Conservation (phyloP, 92 coral and sea anemone species). For the Ricordea florida region DNA sequence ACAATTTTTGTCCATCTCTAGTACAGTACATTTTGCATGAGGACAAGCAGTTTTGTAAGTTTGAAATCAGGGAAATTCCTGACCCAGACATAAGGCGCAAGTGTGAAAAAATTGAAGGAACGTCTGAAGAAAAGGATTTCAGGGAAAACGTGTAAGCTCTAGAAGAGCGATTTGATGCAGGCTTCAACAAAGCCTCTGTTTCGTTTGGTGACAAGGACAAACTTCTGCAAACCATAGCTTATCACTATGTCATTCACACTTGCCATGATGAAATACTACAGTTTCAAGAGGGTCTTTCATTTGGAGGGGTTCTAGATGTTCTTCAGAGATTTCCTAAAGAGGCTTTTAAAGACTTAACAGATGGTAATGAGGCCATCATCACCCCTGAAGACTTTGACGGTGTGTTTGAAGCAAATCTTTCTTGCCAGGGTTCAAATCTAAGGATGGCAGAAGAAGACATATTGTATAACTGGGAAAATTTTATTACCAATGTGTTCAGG, state of each 20-base stretch:
- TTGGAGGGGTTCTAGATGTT: conserved; percentile 29
- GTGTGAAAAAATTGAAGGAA: background rate
- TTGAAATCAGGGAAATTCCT: conserved; percentile 13
- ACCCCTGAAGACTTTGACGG: conserved; percentile 19
- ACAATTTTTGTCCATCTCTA: conserved; percentile 19
- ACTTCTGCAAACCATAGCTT: conserved; percentile 18
- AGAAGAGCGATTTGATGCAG: conserved; percentile 30
- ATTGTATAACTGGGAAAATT: conserved; percentile 15
- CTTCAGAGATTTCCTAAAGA: conserved; percentile 38
- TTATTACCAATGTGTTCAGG: conserved; percentile 21
- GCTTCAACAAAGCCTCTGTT: conserved; percentile 35
- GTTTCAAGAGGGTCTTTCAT: conserved; percentile 41
- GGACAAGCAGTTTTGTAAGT: conserved; percentile 14
- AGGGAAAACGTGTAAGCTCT: background rate
- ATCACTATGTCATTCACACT: conserved; percentile 13
- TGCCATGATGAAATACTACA: conserved; percentile 31
- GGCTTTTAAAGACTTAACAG: conserved; percentile 23
- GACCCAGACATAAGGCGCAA: background rate
- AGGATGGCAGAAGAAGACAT: conserved; percentile 40
- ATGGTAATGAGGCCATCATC: conserved; percentile 3
- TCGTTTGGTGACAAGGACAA: conserved; percentile 29
- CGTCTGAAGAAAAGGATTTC: conserved; percentile 1
- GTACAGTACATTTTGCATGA: conserved; percentile 18
- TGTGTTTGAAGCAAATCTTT: conserved; percentile 11
- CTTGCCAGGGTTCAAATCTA: conserved; percentile 20